Percentiles rank a stretch among this genome's conserved stretches.
Conservation (phyloP, 2,797 vertebrate genomes). For the Anomalospiza imberbis region DNA sequence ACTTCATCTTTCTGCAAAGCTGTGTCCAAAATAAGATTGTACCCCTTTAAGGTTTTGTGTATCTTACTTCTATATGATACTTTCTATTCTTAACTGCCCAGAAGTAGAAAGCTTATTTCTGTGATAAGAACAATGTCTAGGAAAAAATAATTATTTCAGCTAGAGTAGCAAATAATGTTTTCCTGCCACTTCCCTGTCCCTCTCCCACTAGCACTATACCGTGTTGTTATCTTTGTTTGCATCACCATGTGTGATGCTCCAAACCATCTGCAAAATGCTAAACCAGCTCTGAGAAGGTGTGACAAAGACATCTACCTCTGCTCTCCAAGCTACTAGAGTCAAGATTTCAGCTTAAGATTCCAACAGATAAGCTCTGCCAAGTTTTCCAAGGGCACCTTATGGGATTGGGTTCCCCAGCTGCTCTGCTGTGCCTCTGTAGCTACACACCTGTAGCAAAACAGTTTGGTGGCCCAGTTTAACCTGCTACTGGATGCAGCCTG, state of each 20-base stretch:
- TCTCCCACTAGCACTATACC: neutral
- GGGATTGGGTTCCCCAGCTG: neutral
- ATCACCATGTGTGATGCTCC: neutral
- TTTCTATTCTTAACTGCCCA: neutral
- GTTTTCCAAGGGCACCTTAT: neutral
- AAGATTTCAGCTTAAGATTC: neutral
- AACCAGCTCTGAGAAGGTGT: constrained; percentile 57
- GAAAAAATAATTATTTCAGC: neutral
- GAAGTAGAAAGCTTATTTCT: neutral
- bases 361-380: neutral
- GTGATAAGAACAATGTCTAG: neutral
- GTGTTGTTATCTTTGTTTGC: neutral
- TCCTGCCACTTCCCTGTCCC: neutral
- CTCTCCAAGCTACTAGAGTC: constrained; percentile 8
- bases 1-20: neutral
- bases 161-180: neutral
- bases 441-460: neutral
- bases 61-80: neutral
- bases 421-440: neutral
- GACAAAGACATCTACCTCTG: constrained; percentile 71
- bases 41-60: neutral
- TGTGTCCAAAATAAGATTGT: neutral
- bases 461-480: neutral
- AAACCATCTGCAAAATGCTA: constrained; percentile 21
- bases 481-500: neutral